Percentiles rank a stretch among this genome's conserved stretches.
phyloP scores from a whole-genome alignment of 2,888 invertebrate genomes.

The Harpalus rubripes region DNA sequence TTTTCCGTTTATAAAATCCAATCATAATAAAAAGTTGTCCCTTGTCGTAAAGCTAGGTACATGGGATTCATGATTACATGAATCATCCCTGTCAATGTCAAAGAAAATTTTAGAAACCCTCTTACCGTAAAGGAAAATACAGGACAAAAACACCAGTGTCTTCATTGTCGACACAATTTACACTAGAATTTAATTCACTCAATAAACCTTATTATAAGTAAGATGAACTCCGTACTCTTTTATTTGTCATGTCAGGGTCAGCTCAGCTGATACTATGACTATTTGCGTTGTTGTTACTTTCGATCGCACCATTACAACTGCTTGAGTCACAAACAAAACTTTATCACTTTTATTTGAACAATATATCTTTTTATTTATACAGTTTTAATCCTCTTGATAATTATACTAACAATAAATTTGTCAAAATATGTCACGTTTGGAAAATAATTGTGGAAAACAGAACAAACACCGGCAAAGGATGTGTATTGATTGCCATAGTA shows the following conservation, averaged over 20 bases:
- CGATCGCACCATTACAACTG: slow-evolving; percentile 51
- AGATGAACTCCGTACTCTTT: slow-evolving; percentile 64
- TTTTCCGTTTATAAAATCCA: too few species aligned
- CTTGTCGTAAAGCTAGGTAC: too few species aligned
- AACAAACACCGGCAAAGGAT: not conserved
- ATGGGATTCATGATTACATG: too few species aligned
- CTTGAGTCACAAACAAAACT: slow-evolving; percentile 6
- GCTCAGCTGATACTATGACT: slow-evolving; percentile 68
- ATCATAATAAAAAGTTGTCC: too few species aligned
- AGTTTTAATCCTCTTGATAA: too few species aligned
- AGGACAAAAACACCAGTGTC: slow-evolving; percentile 52
- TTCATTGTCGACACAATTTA: slow-evolving; percentile 52
- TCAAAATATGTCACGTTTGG: too few species aligned
- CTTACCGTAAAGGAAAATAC: slow-evolving; percentile 60
- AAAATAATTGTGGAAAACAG: not conserved
- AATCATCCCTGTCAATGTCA: slow-evolving; percentile 42
- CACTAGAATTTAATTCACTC: slow-evolving; percentile 59
- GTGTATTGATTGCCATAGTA: not conserved
- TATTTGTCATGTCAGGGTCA: slow-evolving; percentile 70
- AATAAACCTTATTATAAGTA: slow-evolving; percentile 61
- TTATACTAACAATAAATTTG: too few species aligned
- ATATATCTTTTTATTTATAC: not conserved
- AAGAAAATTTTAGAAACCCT: slow-evolving; percentile 16
- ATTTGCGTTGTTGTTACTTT: slow-evolving; percentile 61
- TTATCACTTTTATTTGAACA: not conserved